phyloP scores from a whole-genome alignment of 2,113 vertebrate species.

The Epinephelus moara region DNA sequence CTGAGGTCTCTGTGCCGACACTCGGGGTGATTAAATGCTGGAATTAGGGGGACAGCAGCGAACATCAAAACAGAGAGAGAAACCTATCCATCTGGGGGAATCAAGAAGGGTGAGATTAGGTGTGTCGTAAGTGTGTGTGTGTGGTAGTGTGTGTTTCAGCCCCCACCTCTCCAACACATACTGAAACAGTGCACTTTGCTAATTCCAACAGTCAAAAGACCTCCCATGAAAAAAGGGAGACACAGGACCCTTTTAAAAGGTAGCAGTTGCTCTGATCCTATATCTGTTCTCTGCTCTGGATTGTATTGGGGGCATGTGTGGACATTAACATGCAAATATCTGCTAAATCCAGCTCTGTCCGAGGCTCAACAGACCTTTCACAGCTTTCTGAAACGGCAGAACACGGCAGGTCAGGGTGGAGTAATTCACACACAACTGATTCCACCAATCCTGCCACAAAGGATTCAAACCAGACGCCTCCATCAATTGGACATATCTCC shows the following conservation, averaged over 20 bases:
- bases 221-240: constrained; percentile 62
- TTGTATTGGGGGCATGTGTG: constrained; percentile 34
- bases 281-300: constrained; percentile 65
- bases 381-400: constrained; percentile 39
- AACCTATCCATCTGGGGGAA: constrained; percentile 76
- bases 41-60: constrained; percentile 73
- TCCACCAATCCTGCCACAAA: constrained; percentile 28
- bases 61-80: constrained; percentile 74
- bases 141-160: constrained; percentile 53
- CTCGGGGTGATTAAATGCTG: constrained; percentile 79
- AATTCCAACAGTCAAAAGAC: constrained; percentile 78
- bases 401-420: constrained; percentile 39
- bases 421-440: constrained; percentile 48
- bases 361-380: constrained; percentile 63
- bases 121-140: constrained; percentile 22
- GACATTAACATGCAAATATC: constrained; percentile 82
- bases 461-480: constrained; percentile 18
- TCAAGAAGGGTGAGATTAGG: constrained; percentile 72
- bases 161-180: constrained; percentile 25
- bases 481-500: background rate
- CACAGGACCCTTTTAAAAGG: constrained; percentile 59
- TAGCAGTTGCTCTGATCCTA: constrained; percentile 68
- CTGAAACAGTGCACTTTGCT: constrained; percentile 65
- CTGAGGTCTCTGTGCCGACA: constrained; percentile 68
- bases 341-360: constrained; percentile 64